Percentiles rank a stretch among this genome's conserved stretches.
phyloP scores from a whole-genome alignment of 2,113 vertebrate genomes.

The Vimba vimba region DNA sequence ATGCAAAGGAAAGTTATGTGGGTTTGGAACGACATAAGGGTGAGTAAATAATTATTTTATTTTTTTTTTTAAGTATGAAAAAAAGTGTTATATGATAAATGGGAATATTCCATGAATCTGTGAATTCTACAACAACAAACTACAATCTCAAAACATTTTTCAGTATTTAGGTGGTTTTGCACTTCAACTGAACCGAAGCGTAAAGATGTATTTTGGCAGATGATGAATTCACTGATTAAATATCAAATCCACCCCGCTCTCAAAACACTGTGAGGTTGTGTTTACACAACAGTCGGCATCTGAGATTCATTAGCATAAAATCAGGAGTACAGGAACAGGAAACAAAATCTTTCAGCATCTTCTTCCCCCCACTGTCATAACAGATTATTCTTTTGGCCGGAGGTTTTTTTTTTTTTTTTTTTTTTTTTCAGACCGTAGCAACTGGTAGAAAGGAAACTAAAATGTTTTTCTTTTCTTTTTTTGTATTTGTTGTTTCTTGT shows the following conservation, averaged over 20 bases:
- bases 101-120: slow-evolving; percentile 21
- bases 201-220: slow-evolving; percentile 43
- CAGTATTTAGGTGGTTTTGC: slow-evolving; percentile 24
- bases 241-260: slow-evolving; percentile 55
- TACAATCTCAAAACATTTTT: slow-evolving; percentile 22
- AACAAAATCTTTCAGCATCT: slow-evolving; percentile 48
- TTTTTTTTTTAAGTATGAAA: neutral
- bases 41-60: neutral
- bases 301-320: slow-evolving; percentile 58
- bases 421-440: neutral
- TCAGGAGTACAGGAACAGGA: slow-evolving; percentile 53
- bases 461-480: slow-evolving; percentile 20
- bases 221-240: slow-evolving; percentile 50
- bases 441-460: slow-evolving; percentile 18
- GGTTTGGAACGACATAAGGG: neutral
- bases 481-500: slow-evolving; percentile 36
- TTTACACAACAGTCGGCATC: slow-evolving; percentile 62
- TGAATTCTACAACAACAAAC: slow-evolving; percentile 13
- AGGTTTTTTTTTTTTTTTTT: neutral
- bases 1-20: neutral
- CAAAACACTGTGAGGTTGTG: slow-evolving; percentile 54
- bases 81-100: slow-evolving; percentile 3
- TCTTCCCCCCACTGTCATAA: slow-evolving; percentile 4
- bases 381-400: slow-evolving; percentile 22
- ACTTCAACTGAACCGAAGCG: slow-evolving; percentile 20